Evolutionary conservation across 2,888 invertebrate species (phyloP).

Genomic region (Tetropium fuscum): DNA sequence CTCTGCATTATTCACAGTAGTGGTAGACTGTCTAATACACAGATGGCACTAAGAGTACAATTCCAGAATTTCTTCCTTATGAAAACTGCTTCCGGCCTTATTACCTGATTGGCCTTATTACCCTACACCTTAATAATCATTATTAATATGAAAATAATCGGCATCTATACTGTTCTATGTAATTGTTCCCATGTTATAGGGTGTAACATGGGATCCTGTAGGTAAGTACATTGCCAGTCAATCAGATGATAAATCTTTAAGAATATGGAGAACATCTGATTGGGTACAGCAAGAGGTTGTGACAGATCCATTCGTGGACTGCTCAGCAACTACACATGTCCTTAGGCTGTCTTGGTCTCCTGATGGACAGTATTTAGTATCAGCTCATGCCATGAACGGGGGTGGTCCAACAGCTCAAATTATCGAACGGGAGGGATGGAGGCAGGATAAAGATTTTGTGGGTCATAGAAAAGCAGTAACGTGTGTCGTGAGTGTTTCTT

Average conservation of each 20-base stretch:
- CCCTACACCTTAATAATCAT: no score
- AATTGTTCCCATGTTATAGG: constrained; percentile 63
- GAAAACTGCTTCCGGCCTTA: no score
- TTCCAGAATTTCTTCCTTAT: no score
- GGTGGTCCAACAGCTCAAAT: constrained; percentile 98
- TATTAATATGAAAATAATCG: no score
- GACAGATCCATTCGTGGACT: constrained; percentile 92
- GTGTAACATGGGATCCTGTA: constrained; percentile 98
- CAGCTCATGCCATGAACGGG: constrained; percentile 99
- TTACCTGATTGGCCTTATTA: no score
- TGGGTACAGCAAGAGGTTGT: constrained; percentile 92
- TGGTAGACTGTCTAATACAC: no score
- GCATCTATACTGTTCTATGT: neutral
- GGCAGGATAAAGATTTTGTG: constrained; percentile 95
- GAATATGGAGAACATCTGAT: constrained; percentile 96
- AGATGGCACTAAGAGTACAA: no score
- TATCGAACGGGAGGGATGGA: constrained; percentile 94
- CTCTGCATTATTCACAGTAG: no score
- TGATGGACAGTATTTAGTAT: constrained; percentile 96
- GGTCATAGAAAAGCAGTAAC: constrained; percentile 98
- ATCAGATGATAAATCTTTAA: constrained; percentile 93
- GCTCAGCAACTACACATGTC: constrained; percentile 90
- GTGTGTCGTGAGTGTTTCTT: constrained; percentile 75
- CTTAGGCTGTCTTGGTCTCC: constrained; percentile 97
- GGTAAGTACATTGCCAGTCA: constrained; percentile 98